A percentile compares a stretch with the other conserved stretches of the same genome.
Evolutionary conservation across 2,113 vertebrate genomes (phyloP).

Genomic region (Choloepus hoffmanni): DNA sequence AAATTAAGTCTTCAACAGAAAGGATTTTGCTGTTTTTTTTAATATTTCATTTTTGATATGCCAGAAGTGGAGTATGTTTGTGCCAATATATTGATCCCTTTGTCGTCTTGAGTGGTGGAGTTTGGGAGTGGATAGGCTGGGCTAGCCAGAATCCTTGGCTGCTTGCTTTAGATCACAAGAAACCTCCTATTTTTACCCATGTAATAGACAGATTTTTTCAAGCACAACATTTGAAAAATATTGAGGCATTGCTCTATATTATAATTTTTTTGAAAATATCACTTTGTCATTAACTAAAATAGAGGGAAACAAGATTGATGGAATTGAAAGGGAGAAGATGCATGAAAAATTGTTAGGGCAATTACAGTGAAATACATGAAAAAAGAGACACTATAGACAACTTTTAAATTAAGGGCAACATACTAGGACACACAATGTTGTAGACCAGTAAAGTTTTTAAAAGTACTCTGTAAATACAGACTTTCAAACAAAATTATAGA

Average conservation of each 20-base stretch:
- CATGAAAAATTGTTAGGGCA: background rate
- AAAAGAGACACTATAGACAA: background rate
- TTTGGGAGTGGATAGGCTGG: background rate
- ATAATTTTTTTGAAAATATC: background rate
- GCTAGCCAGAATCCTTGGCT: rapidly evolving
- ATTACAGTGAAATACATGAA: background rate
- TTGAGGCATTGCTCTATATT: background rate
- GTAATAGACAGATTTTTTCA: background rate
- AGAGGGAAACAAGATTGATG: background rate
- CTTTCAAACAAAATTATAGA: background rate
- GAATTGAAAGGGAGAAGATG: background rate
- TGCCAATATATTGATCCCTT: background rate
- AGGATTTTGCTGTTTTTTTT: background rate
- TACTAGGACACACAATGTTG: background rate
- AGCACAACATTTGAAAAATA: background rate
- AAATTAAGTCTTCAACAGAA: background rate
- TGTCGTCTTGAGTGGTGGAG: background rate
- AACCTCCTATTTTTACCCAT: background rate
- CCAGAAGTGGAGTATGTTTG: background rate
- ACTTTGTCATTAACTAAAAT: background rate
- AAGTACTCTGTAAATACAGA: background rate
- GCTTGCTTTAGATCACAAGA: background rate
- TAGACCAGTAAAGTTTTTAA: background rate
- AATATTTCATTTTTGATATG: background rate
- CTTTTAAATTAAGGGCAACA: background rate